Evolutionary conservation across 2,888 invertebrate genomes (phyloP).

Genomic region (Imbricaverruca yamaguchii): DNA sequence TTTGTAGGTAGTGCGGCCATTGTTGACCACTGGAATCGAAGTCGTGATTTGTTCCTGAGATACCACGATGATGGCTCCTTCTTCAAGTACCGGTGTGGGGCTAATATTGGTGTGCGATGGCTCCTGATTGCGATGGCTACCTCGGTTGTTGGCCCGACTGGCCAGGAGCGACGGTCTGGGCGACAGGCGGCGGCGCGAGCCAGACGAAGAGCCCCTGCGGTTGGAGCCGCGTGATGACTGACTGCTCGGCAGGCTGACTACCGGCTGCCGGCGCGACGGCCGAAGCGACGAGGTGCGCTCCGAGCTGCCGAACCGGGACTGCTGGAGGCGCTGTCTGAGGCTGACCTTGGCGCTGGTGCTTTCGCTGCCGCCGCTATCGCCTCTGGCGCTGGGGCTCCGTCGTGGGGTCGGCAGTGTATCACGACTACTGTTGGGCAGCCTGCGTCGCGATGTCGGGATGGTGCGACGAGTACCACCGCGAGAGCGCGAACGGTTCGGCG

Average conservation of each 20-base stretch:
- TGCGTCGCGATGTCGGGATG: neutral
- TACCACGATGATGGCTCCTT: constrained; percentile 26
- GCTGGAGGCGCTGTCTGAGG: neutral
- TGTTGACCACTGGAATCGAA: constrained; percentile 30
- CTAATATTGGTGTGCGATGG: neutral
- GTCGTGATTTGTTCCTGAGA: constrained; percentile 31
- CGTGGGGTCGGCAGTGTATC: neutral
- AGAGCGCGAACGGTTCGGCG: neutral
- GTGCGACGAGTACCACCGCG: neutral
- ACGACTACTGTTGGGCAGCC: neutral
- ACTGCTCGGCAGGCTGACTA: neutral
- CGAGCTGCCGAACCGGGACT: neutral
- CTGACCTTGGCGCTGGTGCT: neutral
- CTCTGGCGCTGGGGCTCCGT: neutral
- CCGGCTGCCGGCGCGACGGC: neutral
- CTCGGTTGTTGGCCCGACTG: neutral
- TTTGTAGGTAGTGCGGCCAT: constrained; percentile 30
- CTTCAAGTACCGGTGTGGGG: neutral
- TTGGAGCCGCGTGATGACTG: neutral
- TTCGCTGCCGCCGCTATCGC: neutral
- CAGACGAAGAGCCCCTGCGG: neutral
- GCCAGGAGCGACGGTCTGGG: neutral
- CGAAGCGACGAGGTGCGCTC: neutral
- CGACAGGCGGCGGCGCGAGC: neutral
- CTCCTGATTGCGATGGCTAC: neutral